Conservation (phyloP, 2,113 vertebrate species). For the Crocuta crocuta region DNA sequence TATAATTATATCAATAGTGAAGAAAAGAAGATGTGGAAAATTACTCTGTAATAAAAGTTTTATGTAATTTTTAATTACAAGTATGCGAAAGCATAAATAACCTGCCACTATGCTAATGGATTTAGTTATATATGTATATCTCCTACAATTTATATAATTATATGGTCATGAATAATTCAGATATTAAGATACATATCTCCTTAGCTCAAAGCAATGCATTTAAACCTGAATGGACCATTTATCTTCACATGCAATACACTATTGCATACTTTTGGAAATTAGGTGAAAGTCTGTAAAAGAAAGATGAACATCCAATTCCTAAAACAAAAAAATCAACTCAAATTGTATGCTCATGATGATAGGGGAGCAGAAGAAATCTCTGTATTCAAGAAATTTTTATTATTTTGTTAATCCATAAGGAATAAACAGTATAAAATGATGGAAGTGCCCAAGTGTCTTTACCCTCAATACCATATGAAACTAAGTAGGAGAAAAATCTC, state of each 20-base stretch:
- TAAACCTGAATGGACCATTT: not conserved
- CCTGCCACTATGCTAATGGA: not conserved
- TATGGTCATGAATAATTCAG: not conserved
- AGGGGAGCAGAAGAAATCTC: not conserved
- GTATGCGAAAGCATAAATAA: not conserved
- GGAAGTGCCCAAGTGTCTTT: rapidly evolving
- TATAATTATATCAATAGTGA: not conserved
- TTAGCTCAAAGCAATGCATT: constrained; percentile 3
- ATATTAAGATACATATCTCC: not conserved
- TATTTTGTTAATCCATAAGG: not conserved
- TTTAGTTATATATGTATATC: not conserved
- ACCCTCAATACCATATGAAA: not conserved
- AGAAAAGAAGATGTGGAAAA: not conserved
- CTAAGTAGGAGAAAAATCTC: not conserved
- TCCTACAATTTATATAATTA: not conserved
- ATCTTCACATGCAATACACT: not conserved
- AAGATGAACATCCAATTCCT: not conserved
- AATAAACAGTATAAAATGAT: not conserved
- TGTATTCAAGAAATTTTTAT: not conserved
- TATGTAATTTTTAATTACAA: not conserved
- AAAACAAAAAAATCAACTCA: not conserved
- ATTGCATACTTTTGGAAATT: not conserved
- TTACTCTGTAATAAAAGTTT: not conserved
- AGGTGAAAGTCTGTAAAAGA: not conserved
- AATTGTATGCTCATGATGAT: not conserved